Evolutionary conservation across 2,113 vertebrate genomes (phyloP).

Genomic region (Burhinus bistriatus): DNA sequence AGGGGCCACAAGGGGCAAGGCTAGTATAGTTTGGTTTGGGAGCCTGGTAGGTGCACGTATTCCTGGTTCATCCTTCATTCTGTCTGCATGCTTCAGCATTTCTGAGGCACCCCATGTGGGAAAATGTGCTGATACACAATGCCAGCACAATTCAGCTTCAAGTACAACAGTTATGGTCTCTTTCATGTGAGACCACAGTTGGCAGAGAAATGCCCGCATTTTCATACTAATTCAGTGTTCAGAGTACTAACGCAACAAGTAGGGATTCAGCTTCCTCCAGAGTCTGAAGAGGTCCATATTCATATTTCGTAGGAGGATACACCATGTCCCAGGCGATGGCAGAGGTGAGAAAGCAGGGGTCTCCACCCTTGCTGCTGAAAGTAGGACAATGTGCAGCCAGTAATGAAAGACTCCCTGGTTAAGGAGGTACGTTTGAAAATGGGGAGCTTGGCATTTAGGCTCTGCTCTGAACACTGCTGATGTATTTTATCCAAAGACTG

Average conservation of each 20-base stretch:
- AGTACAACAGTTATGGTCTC: background rate
- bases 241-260: background rate
- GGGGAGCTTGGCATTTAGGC: background rate
- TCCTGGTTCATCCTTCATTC: background rate
- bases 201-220: background rate
- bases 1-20: background rate
- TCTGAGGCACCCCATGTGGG: background rate
- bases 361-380: background rate
- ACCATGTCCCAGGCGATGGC: rapidly evolving
- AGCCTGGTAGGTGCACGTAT: background rate
- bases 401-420: background rate
- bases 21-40: background rate
- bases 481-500: background rate
- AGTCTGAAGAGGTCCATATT: background rate
- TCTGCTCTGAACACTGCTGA: background rate
- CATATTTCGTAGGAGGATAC: background rate
- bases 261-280: background rate
- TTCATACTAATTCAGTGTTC: background rate
- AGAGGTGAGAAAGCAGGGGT: background rate
- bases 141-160: background rate
- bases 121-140: background rate
- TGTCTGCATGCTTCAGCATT: background rate
- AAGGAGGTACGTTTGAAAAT: background rate
- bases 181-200: background rate
- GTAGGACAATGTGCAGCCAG: background rate